Evolutionary conservation across 1,140 invertebrate species (phyloP), one percentile per base, ranked within the genome.

Genomic region (Pachypsylla venusta): DNA sequence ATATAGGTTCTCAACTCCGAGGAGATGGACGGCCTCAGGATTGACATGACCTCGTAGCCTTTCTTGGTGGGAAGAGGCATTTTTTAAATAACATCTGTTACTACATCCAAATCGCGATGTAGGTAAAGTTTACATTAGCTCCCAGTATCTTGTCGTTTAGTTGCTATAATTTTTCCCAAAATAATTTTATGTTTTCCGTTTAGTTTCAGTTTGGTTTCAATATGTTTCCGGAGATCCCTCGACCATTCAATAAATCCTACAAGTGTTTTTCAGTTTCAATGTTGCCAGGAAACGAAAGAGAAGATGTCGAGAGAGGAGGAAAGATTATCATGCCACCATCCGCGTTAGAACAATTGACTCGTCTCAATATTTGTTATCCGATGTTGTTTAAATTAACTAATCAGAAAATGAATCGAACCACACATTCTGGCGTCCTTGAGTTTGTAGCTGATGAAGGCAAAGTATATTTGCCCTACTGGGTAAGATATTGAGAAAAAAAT

Each of bases 301-400:
- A 89, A 68, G 91, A 97, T 74, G 91, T 98, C n/a, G 94, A 98
- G 77, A 81, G 87, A 67, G 94, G 94, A 66, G 93, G 93, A 65
- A 98, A 98, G 82, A 98, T 98, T 67, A 97, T 98, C 24, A 95
- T 98, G 91, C 94, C 94, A 53, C 91, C 93, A 13, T 97, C 93
- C 53, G 93, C 94, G 4, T 70, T 98, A 61, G 93, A 98, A 67
- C 82, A 88, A 60, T 76, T 98, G 0, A 96, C 93, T 16, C 80
- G 94, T 58, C 75, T 98, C 1, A 98, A 97, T 72, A 95, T 98
- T 61, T 91, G 92, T 67, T 99, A 98, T 71, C 96, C 96, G 1
- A 99, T 99, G 95, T 76, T 99, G 42, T 99, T 99, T 68, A 98
- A 97, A 73, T 73, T 99, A 2, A 91, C 83, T 27, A 98, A 98